A percentile compares a stretch with the other conserved stretches of the same genome.
These are phyloP conservation scores for Drosophila ananassae DNA, from an alignment of 1,140 invertebrate genomes.

Conservation along the genomic window DNA sequence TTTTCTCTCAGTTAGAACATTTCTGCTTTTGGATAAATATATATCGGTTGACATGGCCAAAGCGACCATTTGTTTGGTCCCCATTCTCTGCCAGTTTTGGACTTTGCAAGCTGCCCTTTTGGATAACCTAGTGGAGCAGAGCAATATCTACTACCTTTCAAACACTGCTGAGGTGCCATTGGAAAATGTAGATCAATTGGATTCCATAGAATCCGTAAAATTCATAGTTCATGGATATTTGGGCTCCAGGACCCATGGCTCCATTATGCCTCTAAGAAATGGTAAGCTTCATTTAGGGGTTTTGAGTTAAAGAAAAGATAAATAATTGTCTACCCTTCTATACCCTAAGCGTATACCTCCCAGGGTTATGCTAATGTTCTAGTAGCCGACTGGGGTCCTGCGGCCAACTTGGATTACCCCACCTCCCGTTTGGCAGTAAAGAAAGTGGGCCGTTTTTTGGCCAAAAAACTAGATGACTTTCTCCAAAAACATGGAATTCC, in stretches of 20 bases:
- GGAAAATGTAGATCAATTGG: constrained; percentile 41
- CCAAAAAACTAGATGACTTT: constrained; percentile 55
- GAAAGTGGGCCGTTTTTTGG: constrained; percentile 50
- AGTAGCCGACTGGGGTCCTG: constrained; percentile 74
- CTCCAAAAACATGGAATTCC: constrained; percentile 62
- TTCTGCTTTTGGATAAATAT: neutral
- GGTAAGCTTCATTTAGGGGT: constrained; percentile 41
- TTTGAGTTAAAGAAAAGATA: neutral
- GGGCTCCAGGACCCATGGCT: constrained; percentile 65
- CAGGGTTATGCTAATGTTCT: constrained; percentile 66
- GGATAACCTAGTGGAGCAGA: constrained; percentile 43
- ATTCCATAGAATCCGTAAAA: constrained; percentile 46
- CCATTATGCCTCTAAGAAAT: constrained; percentile 69
- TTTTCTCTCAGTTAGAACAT: neutral
- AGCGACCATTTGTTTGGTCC: constrained; percentile 31
- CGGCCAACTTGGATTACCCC: constrained; percentile 66
- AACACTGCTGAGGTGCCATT: constrained; percentile 26
- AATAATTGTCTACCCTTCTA: neutral
- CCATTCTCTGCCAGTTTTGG: constrained; percentile 46
- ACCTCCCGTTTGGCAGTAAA: constrained; percentile 54
- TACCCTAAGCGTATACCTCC: constrained; percentile 58
- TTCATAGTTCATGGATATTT: constrained; percentile 75
- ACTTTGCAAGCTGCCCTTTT: constrained; percentile 36
- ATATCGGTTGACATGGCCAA: constrained; percentile 38
- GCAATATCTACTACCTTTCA: constrained; percentile 70